Percentiles rank a stretch among this genome's conserved stretches.
phyloP scores from a whole-genome alignment of 2,888 invertebrate genomes.

The Strigamia maritima region DNA sequence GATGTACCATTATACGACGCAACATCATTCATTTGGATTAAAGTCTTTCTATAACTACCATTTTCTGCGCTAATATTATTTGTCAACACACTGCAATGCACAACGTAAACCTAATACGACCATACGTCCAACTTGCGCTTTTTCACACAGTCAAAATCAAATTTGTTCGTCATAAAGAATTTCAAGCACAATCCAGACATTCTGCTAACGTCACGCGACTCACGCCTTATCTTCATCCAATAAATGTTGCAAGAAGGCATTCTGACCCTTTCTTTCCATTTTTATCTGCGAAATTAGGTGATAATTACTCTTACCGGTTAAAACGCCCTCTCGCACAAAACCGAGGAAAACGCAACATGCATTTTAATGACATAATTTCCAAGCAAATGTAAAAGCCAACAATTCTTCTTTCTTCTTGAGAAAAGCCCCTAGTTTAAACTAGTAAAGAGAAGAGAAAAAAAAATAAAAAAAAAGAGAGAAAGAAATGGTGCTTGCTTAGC shows the following conservation, averaged over 20 bases:
- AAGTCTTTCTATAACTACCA: background rate
- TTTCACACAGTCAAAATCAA: too few relatives aligned
- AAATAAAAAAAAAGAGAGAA: too few relatives aligned
- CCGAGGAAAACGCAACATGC: background rate
- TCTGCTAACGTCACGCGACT: background rate
- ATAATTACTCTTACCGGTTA: background rate
- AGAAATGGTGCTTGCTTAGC: background rate
- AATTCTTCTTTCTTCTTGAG: background rate
- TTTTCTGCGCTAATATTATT: background rate
- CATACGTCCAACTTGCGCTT: too few relatives aligned
- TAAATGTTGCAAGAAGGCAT: too few relatives aligned
- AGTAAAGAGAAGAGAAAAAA: too few relatives aligned
- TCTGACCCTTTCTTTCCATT: background rate
- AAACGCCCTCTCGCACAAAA: background rate
- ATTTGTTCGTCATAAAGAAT: too few relatives aligned
- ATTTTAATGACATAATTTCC: background rate
- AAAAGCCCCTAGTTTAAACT: too few relatives aligned
- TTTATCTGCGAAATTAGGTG: background rate
- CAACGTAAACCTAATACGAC: too few relatives aligned
- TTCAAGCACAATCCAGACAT: too few relatives aligned
- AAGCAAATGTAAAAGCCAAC: background rate
- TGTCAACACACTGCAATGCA: background rate
- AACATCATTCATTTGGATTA: slow-evolving; percentile 32
- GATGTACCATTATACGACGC: background rate
- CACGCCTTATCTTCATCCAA: too few relatives aligned